A percentile compares a stretch with the other conserved stretches of the same genome.
phyloP scores from a whole-genome alignment of 2,113 vertebrate species.

The Pogonocichla stellata region DNA sequence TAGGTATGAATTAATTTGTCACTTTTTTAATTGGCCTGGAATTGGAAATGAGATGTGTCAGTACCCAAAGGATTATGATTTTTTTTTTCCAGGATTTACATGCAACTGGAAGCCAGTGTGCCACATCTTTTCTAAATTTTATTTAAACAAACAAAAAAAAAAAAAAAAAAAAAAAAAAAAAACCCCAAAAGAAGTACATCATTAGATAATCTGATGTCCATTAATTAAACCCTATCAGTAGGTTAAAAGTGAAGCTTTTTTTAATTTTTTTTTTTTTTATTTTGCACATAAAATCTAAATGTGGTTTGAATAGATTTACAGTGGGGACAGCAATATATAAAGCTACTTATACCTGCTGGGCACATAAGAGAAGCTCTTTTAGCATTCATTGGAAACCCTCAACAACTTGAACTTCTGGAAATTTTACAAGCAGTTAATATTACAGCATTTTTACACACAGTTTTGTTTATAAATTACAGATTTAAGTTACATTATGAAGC shows the following conservation, averaged over 20 bases:
- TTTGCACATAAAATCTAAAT: constrained; percentile 77
- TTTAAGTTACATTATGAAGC: constrained; percentile 74
- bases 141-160: constrained; percentile 18
- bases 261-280: neutral
- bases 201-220: constrained; percentile 46
- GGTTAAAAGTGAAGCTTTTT: constrained; percentile 66
- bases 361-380: constrained; percentile 83
- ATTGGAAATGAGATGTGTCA: constrained; percentile 44
- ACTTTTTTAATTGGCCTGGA: constrained; percentile 10
- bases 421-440: constrained; percentile 89
- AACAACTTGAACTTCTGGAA: constrained; percentile 73
- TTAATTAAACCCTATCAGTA: constrained; percentile 53
- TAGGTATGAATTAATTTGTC: constrained; percentile 39
- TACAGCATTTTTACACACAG: constrained; percentile 84
- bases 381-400: constrained; percentile 81
- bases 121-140: constrained; percentile 46
- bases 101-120: constrained; percentile 56
- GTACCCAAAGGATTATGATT: constrained; percentile 55
- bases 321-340: constrained; percentile 83
- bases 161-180: neutral
- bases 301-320: constrained; percentile 84
- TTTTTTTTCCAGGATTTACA: constrained; percentile 40
- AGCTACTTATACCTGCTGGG: constrained; percentile 80
- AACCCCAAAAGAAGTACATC: neutral
- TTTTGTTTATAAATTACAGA: constrained; percentile 73